Base-by-base conservation (phyloP, 1,140 invertebrate genomes). In the Cotesia typhae region DNA sequence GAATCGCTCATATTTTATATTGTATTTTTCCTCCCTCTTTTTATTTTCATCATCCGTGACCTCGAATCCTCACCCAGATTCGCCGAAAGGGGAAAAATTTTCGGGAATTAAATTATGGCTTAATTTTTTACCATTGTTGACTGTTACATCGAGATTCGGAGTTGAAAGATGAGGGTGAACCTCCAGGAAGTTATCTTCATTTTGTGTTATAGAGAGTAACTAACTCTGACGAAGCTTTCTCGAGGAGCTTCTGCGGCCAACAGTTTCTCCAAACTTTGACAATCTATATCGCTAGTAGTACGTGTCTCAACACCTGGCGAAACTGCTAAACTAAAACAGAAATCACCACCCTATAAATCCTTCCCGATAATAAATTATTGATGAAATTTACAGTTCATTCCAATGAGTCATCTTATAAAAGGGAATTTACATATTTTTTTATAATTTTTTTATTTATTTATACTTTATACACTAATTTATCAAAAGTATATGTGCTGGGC, bases 271-370 rank as follows among this genome's bases (percentile, higher is more conserved):
- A 69, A 83, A 83, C 79, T 82, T 83, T 77, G 79, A 82, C 80
- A 83, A 83, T 83, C 80, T 80, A 80, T 83, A 79, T 79, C 78
- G 76, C 72, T 79, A 78, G 71, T 76, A 78, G 73, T 74, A 57
- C 76, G 77, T 83, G 81, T 83, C 75, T 78, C 76, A 75, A 81
- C 81, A 83, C 81, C 80, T 79, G 80, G 80, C 80, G 72, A 75
- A 74, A 73, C 74, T 66, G 66, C 72, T 59, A 72, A 74, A 76
- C 79, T 79, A 80, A 53, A 41, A 63, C 41, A 47, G 57, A 68
- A 61, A 61, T 61, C 35, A 61, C 60, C 17, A 6, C 9, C 60
- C 60, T 12, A 61, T 61, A 61, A 36, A 47, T 7, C 17, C 20
- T 35, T 61, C 10, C 10, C 41, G 10, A 6, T 10, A 10, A 47